These are phyloP conservation scores for Galerucella nymphaeae DNA, from an alignment of 2,888 invertebrate genomes.

Conservation along the genomic window DNA sequence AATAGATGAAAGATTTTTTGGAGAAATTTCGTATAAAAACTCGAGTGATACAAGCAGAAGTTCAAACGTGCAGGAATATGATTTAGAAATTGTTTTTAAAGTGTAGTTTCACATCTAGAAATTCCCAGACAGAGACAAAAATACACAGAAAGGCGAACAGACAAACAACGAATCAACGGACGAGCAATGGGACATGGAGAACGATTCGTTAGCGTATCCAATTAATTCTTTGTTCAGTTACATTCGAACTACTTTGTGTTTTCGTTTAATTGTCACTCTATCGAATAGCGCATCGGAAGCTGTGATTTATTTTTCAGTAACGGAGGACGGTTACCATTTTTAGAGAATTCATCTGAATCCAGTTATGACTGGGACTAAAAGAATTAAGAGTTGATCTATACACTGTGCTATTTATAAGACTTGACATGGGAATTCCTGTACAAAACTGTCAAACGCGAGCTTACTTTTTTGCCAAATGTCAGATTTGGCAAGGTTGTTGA, in stretches of 20 bases:
- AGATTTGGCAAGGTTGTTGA: too few relatives aligned
- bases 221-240: conserved; percentile 44
- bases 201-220: conserved; percentile 43
- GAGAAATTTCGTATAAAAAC: too few relatives aligned
- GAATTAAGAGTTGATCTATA: too few relatives aligned
- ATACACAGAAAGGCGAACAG: conserved; percentile 21
- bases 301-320: conserved; percentile 34
- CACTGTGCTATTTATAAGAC: too few relatives aligned
- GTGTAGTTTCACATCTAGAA: not conserved
- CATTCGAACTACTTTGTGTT: conserved; percentile 36
- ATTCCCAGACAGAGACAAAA: conserved; percentile 15
- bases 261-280: conserved; percentile 39
- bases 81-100: not conserved
- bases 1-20: too few relatives aligned
- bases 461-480: too few relatives aligned
- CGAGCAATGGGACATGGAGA: conserved; percentile 30
- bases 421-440: too few relatives aligned
- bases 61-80: too few relatives aligned
- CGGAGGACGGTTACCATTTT: not conserved
- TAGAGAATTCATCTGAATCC: not conserved
- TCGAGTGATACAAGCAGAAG: too few relatives aligned
- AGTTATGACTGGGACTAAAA: not conserved
- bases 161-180: conserved; percentile 25
- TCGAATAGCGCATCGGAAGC: conserved; percentile 28
- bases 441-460: too few relatives aligned